A percentile compares a stretch with the other conserved stretches of the same genome.
Evolutionary conservation across 2,797 vertebrate species (phyloP).

Genomic region (Graptemys geographica): DNA sequence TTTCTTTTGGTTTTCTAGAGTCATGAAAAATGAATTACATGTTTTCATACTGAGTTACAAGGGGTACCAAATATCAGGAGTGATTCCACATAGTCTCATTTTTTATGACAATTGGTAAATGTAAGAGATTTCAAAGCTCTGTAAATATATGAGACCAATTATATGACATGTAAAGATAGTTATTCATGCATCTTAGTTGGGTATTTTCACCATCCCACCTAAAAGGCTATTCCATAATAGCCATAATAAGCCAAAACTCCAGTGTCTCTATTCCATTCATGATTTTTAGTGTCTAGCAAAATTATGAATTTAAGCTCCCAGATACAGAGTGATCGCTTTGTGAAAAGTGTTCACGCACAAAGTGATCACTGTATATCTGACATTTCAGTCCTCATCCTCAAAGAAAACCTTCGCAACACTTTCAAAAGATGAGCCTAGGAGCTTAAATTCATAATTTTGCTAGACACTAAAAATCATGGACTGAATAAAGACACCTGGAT

Average conservation of each 20-base stretch:
- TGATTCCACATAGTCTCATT: not conserved
- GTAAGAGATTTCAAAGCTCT: not conserved
- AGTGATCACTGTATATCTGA: no score
- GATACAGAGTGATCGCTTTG: not conserved
- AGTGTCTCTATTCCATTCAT: no score
- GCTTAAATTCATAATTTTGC: not conserved
- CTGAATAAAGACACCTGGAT: not conserved
- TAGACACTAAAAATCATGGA: not conserved
- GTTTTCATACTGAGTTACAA: not conserved
- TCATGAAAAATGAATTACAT: not conserved
- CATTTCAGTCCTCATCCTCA: not conserved
- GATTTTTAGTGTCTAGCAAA: not conserved
- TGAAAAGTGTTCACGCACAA: not conserved
- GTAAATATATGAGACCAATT: not conserved
- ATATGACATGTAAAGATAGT: not conserved
- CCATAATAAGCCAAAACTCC: no score
- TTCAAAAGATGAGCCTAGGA: not conserved
- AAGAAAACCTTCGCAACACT: not conserved
- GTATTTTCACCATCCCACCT: not conserved
- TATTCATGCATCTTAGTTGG: fast-evolving
- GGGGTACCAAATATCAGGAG: not conserved
- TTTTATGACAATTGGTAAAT: not conserved
- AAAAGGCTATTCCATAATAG: not conserved
- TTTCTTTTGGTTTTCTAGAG: constrained; percentile 9
- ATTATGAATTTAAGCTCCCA: not conserved